These are phyloP conservation scores for Gobionotothen gibberifrons DNA, from an alignment of 2,797 vertebrate genomes.

Conservation along the genomic window DNA sequence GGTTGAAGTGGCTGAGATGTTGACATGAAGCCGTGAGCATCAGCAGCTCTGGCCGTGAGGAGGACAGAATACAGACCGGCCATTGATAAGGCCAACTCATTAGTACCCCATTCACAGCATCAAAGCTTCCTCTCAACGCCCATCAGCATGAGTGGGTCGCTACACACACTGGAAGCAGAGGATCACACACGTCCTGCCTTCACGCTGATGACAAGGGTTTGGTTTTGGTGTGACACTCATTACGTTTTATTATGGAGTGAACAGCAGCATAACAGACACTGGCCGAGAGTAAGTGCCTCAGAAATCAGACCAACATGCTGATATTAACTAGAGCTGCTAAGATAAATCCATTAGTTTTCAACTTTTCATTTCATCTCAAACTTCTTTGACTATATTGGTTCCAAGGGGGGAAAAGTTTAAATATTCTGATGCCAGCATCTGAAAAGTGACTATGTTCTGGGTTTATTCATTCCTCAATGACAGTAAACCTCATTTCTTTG, in stretches of 20 bases:
- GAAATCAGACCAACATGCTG: background rate
- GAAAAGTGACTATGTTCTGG: too few relatives aligned
- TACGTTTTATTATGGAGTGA: slow-evolving; percentile 17
- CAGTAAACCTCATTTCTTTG: too few relatives aligned
- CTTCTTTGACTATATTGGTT: too few relatives aligned
- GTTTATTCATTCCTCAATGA: too few relatives aligned
- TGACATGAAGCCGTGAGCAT: slow-evolving; percentile 62
- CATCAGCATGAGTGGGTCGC: slow-evolving; percentile 55
- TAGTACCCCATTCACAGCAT: slow-evolving; percentile 76
- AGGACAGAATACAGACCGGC: slow-evolving; percentile 71
- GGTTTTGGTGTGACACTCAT: background rate
- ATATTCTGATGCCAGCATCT: too few relatives aligned
- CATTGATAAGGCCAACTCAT: slow-evolving; percentile 79
- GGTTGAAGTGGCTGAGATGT: slow-evolving; percentile 57
- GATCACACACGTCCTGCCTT: slow-evolving; percentile 44
- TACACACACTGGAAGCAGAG: slow-evolving; percentile 40
- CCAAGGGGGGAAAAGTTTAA: too few relatives aligned
- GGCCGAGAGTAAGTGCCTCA: background rate
- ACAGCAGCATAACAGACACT: background rate
- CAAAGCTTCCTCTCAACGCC: slow-evolving; percentile 69
- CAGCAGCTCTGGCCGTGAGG: slow-evolving; percentile 67
- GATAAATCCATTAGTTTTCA: too few relatives aligned
- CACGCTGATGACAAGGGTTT: slow-evolving; percentile 8
- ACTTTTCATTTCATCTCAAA: too few relatives aligned
- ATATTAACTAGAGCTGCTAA: background rate